Conservation (phyloP, 2,113 vertebrate genomes). For the Limnothrissa miodon region DNA sequence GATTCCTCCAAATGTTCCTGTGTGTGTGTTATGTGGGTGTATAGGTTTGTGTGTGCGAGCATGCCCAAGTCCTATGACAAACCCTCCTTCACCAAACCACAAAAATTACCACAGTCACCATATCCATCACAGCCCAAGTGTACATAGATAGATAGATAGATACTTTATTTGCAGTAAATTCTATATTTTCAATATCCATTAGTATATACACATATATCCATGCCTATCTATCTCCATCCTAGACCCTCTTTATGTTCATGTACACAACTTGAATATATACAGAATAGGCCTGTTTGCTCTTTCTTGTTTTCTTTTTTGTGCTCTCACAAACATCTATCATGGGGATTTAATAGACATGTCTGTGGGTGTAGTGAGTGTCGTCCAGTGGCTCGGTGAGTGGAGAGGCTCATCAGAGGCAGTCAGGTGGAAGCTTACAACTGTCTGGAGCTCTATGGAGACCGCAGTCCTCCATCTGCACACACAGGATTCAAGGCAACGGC, state of each 20-base stretch:
- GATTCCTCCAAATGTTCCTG: neutral
- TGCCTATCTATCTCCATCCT: no score
- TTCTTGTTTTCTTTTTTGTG: neutral
- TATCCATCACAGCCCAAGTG: no score
- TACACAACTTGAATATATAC: neutral
- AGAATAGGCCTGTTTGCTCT: neutral
- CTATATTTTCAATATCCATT: no score
- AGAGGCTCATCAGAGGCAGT: conserved; percentile 7
- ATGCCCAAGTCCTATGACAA: neutral
- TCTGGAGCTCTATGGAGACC: neutral
- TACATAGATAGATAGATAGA: neutral
- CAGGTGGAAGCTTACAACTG: conserved; percentile 9
- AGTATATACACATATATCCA: no score
- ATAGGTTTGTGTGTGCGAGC: neutral
- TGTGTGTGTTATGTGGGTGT: neutral
- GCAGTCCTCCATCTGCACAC: neutral
- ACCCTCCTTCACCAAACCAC: neutral
- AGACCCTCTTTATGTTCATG: no score
- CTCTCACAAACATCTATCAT: neutral
- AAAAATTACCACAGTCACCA: neutral
- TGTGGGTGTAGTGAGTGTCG: neutral
- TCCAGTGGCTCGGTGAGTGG: neutral
- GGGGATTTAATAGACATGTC: neutral
- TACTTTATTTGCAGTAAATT: no score
- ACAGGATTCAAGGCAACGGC: neutral